phyloP scores from a whole-genome alignment of 2,113 vertebrate species.

The Pituophis catenifer region DNA sequence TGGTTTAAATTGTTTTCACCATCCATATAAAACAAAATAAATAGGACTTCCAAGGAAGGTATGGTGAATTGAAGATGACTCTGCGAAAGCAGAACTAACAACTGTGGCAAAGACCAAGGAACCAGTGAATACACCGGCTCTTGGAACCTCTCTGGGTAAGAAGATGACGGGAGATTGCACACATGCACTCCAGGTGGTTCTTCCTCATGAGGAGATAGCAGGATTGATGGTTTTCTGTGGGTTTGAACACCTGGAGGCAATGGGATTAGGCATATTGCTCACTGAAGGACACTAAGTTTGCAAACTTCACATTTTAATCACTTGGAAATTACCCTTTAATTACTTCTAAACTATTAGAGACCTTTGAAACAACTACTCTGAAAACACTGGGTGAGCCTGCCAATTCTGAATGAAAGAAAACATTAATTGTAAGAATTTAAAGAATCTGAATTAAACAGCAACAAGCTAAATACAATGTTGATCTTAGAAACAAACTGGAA shows the following conservation, averaged over 20 bases:
- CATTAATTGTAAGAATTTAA: not conserved
- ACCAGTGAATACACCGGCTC: not conserved
- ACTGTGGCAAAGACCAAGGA: not conserved
- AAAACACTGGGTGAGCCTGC: not conserved
- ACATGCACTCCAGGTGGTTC: not conserved
- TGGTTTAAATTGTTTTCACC: not conserved
- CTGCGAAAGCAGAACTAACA: not conserved
- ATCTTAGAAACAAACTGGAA: not conserved
- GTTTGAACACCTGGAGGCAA: not conserved
- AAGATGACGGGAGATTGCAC: not conserved
- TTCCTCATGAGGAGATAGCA: not conserved
- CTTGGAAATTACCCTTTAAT: not conserved
- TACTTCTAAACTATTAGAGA: not conserved
- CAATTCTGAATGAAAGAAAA: not conserved
- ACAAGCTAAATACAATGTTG: not conserved
- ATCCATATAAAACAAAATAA: not conserved
- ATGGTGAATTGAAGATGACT: not conserved
- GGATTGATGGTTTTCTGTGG: not conserved
- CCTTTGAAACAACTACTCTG: not conserved
- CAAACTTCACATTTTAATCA: not conserved
- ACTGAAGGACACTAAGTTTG: not conserved
- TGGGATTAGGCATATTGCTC: not conserved
- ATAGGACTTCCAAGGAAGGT: not conserved
- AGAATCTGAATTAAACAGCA: not conserved
- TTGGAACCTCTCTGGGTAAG: not conserved